These are phyloP conservation scores for Pygocentrus nattereri DNA, from an alignment of 2,797 vertebrate species.

Conservation along the genomic window DNA sequence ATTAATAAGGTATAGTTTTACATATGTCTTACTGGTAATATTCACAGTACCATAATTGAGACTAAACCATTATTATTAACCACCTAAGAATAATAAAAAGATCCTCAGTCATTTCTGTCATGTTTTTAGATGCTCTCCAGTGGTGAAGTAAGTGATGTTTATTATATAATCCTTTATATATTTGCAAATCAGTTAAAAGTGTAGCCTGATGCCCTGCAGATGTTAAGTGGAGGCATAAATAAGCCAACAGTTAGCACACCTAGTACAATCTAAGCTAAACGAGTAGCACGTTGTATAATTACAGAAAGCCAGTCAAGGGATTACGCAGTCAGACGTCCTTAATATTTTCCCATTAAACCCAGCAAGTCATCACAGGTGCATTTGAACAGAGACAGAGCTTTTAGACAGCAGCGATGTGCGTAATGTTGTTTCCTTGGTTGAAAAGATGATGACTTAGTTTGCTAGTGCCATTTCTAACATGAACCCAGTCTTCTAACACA, in stretches of 20 bases:
- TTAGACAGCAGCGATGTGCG: neutral
- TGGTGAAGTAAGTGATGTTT: no score
- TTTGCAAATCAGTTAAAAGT: neutral
- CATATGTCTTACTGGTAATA: no score
- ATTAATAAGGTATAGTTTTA: no score
- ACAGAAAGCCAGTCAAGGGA: neutral
- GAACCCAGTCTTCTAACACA: neutral
- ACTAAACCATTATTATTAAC: no score
- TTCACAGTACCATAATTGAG: no score
- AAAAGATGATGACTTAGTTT: neutral
- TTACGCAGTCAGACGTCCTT: neutral
- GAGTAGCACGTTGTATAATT: neutral
- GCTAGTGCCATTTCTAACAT: neutral
- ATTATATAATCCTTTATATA: neutral
- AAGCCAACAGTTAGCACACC: neutral
- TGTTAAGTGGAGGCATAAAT: neutral
- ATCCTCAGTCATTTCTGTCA: no score
- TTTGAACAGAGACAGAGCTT: neutral
- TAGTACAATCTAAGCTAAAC: neutral
- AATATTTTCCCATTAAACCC: neutral
- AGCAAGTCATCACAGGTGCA: neutral
- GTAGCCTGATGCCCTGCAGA: neutral
- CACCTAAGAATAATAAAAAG: no score
- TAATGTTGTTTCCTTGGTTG: neutral
- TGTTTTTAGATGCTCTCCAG: no score